A percentile compares a stretch with the other conserved stretches of the same genome.
Conservation (phyloP, 2,113 vertebrate genomes). For the Saiga tatarica region DNA sequence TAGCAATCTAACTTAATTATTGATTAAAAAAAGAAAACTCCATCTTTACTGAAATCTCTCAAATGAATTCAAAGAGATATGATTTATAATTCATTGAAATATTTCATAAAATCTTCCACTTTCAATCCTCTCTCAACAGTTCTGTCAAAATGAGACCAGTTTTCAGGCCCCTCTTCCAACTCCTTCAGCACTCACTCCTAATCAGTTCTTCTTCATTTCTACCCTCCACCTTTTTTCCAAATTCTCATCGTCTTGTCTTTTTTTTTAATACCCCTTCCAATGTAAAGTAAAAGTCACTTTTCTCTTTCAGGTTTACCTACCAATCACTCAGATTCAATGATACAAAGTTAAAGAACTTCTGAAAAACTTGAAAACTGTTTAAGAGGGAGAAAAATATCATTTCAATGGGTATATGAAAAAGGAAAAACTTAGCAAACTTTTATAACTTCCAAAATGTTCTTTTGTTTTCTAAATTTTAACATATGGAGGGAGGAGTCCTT, state of each 20-base stretch:
- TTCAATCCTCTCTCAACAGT: not conserved
- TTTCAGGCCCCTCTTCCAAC: not conserved
- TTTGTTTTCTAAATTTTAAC: not conserved
- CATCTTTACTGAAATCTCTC: not conserved
- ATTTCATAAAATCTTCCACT: not conserved
- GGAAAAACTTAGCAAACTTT: not conserved
- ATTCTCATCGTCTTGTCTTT: not conserved
- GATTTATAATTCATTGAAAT: not conserved
- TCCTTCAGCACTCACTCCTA: not conserved
- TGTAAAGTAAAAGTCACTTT: not conserved
- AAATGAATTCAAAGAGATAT: not conserved
- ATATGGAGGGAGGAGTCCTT: accelerated
- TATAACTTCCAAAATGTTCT: not conserved
- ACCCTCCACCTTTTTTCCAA: not conserved
- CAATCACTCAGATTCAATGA: not conserved
- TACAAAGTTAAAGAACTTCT: not conserved
- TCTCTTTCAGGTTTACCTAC: not conserved
- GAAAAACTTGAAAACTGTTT: not conserved
- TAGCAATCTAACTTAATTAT: not conserved
- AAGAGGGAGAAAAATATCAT: accelerated
- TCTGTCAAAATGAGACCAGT: not conserved
- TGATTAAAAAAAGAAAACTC: not conserved
- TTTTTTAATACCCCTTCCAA: not conserved
- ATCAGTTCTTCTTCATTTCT: not conserved
- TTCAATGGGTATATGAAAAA: not conserved